Base-by-base conservation (phyloP, 2,113 vertebrate species). In the Neopipo cinnamomea region DNA sequence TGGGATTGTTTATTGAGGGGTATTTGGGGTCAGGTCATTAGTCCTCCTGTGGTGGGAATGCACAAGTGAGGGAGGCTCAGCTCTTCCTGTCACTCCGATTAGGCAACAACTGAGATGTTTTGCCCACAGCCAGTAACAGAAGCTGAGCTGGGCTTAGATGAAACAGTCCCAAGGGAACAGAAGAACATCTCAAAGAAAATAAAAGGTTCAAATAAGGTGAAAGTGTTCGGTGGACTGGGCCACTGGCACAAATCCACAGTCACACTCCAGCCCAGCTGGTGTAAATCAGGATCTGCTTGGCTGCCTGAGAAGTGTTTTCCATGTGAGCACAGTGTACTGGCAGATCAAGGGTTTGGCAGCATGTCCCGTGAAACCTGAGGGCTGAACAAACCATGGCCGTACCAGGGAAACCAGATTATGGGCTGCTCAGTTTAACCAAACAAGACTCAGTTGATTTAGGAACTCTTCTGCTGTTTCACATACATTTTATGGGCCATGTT, bases 171-270 rank as follows among this genome's bases (percentile, higher is more conserved):
- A 1, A 77, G 78, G 67, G 95, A 84, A 77, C 2, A 19, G 83
- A 72, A 78, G 92, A 91, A 84, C 52, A 56, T 92, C 77, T 95
- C 92, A 96, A 96, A 95, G 91, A 71, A 95, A 96, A 96, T 75
- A 94, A 72, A 91, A 35, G 49, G 92, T 95, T 96, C 96, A 96
- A 78, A 46, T 72, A 12, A 76, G 96, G 93, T 92, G 73, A 96
- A 78, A 86, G 31, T 50, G 73, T 91, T 46, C 33, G 8, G 10
- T 0, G 1, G 68, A 11, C 71, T 24, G 76, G 70, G 75, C 79
- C 46, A 0, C 61, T 96, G 95, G 96, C 76, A 5, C 1, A 4
- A 3, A 12, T 30, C 80, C 80, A 10, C 82, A 74, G 81, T 16
- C 91, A 68, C n/a, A 15, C 71, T 93, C n/a, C 67, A 91, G 91